Percentiles rank a stretch among this genome's conserved stretches.
Conservation (phyloP, 1,140 invertebrate species). For the Pachypeltis micranthus region DNA sequence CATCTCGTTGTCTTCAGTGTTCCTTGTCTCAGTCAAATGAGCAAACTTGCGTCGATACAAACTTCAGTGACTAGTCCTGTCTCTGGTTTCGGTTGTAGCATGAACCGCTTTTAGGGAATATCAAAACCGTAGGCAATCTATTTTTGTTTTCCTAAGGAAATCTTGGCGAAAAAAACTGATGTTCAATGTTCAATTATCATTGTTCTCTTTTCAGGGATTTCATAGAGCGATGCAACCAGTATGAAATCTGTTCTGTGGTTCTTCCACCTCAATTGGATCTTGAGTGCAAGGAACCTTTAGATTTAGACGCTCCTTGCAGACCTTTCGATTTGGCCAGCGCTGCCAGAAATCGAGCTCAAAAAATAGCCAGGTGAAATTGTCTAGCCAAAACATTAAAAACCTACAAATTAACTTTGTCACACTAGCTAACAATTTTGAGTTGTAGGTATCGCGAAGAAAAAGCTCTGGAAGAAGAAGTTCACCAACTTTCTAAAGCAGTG, state of each 20-base stretch:
- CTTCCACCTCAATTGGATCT: slow-evolving; percentile 34
- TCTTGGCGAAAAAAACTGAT: too few relatives aligned
- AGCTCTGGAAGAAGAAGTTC: slow-evolving; percentile 57
- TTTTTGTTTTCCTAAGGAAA: too few relatives aligned
- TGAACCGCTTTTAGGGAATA: too few relatives aligned
- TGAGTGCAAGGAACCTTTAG: slow-evolving; percentile 23
- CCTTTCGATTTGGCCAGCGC: slow-evolving; percentile 24
- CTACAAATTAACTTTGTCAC: too few relatives aligned
- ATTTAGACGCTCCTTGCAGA: slow-evolving; percentile 16
- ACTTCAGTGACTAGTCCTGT: too few relatives aligned
- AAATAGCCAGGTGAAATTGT: slow-evolving; percentile 72
- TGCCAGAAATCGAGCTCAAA: slow-evolving; percentile 44
- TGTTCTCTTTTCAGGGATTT: slow-evolving; percentile 63
- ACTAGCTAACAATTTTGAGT: neutral
- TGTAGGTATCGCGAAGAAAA: slow-evolving; percentile 48
- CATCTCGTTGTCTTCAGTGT: too few relatives aligned
- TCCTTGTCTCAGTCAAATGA: too few relatives aligned
- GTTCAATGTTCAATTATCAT: too few relatives aligned
- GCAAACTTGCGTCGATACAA: too few relatives aligned
- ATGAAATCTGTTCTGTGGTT: slow-evolving; percentile 54
- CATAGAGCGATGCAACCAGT: slow-evolving; percentile 62
- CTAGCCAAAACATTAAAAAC: too few relatives aligned
- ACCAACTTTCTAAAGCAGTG: slow-evolving; percentile 5
- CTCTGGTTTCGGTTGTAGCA: too few relatives aligned
- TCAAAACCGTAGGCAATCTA: too few relatives aligned